Evolutionary conservation across 2,888 invertebrate species (phyloP), one percentile per base, ranked within the genome.

Genomic region (Cartodere bifasciata): DNA sequence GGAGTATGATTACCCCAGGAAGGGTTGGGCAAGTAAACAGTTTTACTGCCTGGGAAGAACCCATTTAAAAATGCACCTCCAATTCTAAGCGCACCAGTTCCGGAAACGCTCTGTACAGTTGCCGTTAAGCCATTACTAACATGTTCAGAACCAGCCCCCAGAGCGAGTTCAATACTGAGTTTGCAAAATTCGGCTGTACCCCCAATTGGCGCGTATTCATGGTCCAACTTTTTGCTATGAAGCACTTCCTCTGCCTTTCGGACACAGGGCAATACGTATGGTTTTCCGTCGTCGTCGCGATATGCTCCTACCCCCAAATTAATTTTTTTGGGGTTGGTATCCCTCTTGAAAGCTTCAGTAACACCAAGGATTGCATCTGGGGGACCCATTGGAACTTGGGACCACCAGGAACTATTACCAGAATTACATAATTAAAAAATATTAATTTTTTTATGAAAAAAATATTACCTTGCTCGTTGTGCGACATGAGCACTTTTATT

Each of bases 1-100:
- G 94, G 92, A 1, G 75, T 80, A 58, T 99, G 98, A 62, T 99
- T 99, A 30, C 97, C 97, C 98, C 98, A 99, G 0, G 97, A 81
- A 3, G 98, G 98, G 2, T 72, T 65, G 4, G 98, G 95, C 43
- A 97, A 50, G 65, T 88, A 95, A 28, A 88, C 63, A 37, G 78
- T 80, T 62, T 91, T 91, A 44, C 65, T 69, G 17, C 81, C 78
- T 4, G 72, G 72, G 61, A 82, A 85, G 62, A 82, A 88, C 42
- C 73, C 75, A 32, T 74, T 75, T 37, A 95, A 62, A 60, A 92
- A 97, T 38, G 81, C 84, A 22, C 83, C 80, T 15, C 95, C 98
- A 28, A 97, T 71, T 35, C 90, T 73, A n/a, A 99, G 66, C 2
- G 97, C 85, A 10, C 98, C 98, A 9, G 98, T 99, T 31, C 98